Evolutionary conservation across 2,888 invertebrate species (phyloP), one percentile per base, ranked within the genome.

Genomic region (Drosophila nigricruria): DNA sequence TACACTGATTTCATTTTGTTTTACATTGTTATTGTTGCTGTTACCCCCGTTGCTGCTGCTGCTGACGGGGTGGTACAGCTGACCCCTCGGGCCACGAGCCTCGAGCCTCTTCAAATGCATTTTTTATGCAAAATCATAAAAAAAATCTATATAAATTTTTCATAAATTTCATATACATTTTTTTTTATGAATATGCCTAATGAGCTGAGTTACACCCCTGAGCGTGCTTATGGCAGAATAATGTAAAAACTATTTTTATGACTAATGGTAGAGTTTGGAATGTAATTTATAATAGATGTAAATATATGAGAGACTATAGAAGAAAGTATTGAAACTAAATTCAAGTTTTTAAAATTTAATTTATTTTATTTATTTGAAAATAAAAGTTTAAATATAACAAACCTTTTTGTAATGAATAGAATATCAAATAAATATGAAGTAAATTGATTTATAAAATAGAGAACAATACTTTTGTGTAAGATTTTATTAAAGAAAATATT

Each of bases 171-270:
- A 52, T 47, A 52, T 43, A 43, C 30, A 62, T 77, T 79, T 75
- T 77, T 79, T 75, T 88, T 77, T 81, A 81, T 75, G 70, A 38
- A 71, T 70, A 81, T 63, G 67, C 73, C 82, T 73, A 84, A 79
- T 72, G 79, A 79, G 76, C 34, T 10, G 34, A 12, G 69, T 73
- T 56, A 78, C 76, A 76, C 74, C 86, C 88, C 83, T 60, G 8
- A 59, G 67, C 52, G 47, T 20, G 14, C 49, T 40, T 23, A 12
- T 30, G 53, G 72, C 60, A 54, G 36, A 54, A 42, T 62, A 25
- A 25, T 53, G 25, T 38, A 53, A n/a, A 38, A 38, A 38, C 10
- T 36, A 38, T 14, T 23, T 36, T n/a, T 52, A n/a, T 6, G 6
- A 5, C 12, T 23, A n/a, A 23, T 34, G 23, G 23, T n/a, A 49